phyloP scores from a whole-genome alignment of 2,797 vertebrate species.

The Podargus strigoides region DNA sequence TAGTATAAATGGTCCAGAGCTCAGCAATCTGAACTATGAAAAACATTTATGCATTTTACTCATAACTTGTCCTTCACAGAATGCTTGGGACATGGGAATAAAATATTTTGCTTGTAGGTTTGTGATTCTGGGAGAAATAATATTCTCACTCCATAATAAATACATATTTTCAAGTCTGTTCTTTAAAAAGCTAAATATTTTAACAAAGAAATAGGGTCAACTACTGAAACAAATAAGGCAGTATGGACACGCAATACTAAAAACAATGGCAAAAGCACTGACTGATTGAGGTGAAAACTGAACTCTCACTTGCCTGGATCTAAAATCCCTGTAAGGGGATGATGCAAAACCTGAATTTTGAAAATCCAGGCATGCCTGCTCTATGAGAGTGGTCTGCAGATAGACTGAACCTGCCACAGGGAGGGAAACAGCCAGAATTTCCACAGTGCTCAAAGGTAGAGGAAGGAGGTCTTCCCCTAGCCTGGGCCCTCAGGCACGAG shows the following conservation, averaged over 20 bases:
- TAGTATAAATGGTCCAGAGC: not conserved
- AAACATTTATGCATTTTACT: not conserved
- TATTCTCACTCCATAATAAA: not conserved
- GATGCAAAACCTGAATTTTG: not conserved
- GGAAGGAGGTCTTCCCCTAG: rapidly evolving
- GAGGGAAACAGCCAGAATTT: not conserved
- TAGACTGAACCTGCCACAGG: not conserved
- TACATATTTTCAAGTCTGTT: not conserved
- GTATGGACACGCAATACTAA: not conserved
- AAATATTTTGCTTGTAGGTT: not conserved
- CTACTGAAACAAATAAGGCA: not conserved
- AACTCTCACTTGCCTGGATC: not conserved
- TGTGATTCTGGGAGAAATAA: not conserved
- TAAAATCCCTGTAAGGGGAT: not conserved
- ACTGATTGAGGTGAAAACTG: not conserved
- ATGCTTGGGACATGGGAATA: not conserved
- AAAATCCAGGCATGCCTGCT: not conserved
- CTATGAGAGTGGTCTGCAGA: not conserved
- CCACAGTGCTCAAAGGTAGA: not conserved
- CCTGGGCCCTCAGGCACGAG: not conserved
- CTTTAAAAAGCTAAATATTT: not conserved
- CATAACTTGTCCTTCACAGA: not conserved
- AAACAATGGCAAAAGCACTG: not conserved
- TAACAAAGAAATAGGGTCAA: not conserved
- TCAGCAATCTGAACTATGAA: not conserved